Base-by-base conservation (phyloP, 2,113 vertebrate species). In the Ceyx melanurus region DNA sequence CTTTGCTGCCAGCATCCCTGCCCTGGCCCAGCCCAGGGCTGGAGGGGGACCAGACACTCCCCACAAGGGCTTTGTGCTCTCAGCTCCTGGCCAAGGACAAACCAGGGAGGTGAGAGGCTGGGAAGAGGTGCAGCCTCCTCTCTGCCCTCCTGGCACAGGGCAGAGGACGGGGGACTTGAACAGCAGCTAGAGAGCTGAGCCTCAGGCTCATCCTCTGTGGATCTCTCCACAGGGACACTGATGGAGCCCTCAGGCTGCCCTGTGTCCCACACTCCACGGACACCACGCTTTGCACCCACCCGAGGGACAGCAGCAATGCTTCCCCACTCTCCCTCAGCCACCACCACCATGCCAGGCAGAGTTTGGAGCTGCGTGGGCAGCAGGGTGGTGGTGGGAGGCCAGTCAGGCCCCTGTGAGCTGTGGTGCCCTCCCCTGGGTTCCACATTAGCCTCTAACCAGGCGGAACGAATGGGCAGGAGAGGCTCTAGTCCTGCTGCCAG, bases 211-310 rank as follows among this genome's bases (percentile, higher is more conserved):
- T 29, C 33, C 33, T 53, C 51, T 37, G 8, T 2, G 16, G 35
- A 53, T 60, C 26, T 33, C 60, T 15, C 28, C 57, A 3, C 2
- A 8, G 0, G 11, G 66, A 50, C 37, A 15, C 0, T 0, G 8
- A 40, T 1, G 12, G 16, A 40, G 9, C 8, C 26, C 26, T 20
- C 43, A 5, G 37, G 0, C 17, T 48, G 35, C 35, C n/a, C 37
- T 10, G 6, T 1, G 62, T 31, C 35, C 54, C 2, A 0, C 5
- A 1, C 29, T 14, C 54, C 15, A 5, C 0, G 28, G 13, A 5
- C 25, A 43, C 3, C 42, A 10, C 2, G 1, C 11, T 61, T 20
- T 15, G 35, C 18, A 29, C 72, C 72, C 53, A 1, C 2, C 0
- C 3, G 1, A 50, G 54, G 43, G 53, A 26, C 42, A 45, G 37